A percentile compares a stretch with the other conserved stretches of the same genome.
Evolutionary conservation across 2,113 vertebrate species (phyloP).

Genomic region (Eulemur macaco): DNA sequence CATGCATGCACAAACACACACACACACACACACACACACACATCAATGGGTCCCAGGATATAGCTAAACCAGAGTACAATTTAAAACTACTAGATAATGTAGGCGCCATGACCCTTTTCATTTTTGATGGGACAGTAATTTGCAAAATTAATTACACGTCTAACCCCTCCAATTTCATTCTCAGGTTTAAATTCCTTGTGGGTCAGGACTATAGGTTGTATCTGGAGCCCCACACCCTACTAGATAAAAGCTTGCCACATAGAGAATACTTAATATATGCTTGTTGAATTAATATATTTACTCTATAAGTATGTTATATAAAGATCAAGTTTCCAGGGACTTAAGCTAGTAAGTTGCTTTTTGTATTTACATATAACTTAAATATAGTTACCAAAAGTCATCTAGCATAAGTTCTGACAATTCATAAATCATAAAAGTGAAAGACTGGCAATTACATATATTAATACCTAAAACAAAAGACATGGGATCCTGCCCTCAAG

Average conservation of each 20-base stretch:
- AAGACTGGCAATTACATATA: not conserved
- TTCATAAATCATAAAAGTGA: slow-evolving; percentile 17
- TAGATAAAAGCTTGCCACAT: not conserved
- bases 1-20: not conserved
- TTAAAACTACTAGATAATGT: slow-evolving; percentile 38
- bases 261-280: not conserved
- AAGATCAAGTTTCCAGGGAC: slow-evolving; percentile 26
- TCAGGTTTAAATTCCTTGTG: slow-evolving; percentile 7
- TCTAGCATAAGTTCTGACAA: not conserved
- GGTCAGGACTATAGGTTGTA: not conserved
- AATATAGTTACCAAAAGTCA: slow-evolving; percentile 25
- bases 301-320: slow-evolving; percentile 8
- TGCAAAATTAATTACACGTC: slow-evolving; percentile 36
- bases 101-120: not conserved
- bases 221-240: not conserved
- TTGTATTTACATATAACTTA: slow-evolving; percentile 30
- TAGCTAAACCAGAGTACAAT: slow-evolving; percentile 2
- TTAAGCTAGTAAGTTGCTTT: not conserved
- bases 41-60: not conserved
- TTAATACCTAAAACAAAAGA: slow-evolving; percentile 25
- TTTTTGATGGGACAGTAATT: slow-evolving; percentile 17
- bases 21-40: not conserved
- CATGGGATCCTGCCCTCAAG: not conserved
- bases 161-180: not conserved
- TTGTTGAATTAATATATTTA: slow-evolving; percentile 17